Evolutionary conservation across 2,888 invertebrate genomes (phyloP), one percentile per base, ranked within the genome.

Genomic region (Antitype chi): DNA sequence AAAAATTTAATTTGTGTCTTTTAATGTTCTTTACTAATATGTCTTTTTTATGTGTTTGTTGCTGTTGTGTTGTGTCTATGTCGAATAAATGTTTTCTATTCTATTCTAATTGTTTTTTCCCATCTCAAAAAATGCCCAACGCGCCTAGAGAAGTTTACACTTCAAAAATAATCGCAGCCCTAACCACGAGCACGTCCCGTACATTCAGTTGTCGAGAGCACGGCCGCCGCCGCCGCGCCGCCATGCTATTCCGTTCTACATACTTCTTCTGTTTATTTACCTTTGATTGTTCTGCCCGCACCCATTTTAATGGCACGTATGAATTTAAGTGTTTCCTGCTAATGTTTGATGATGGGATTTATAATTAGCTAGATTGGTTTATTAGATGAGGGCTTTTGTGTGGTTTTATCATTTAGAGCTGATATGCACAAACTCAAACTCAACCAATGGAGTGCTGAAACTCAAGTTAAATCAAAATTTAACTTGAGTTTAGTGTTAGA

Each of bases 241-340:
- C 76, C 62, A 74, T 80, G 77, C 70, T 81, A 72, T 76, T 64
- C 66, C 66, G 74, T 49, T 28, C 87, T 79, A 80, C 69, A 81
- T 88, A 87, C 74, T 85, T 87, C 70, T 80, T 68, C 59, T 68
- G 78, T 85, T 83, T 83, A 85, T 82, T 85, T 86, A 78, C 78
- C 81, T 83, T 79, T 81, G 81, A 82, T 78, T 80, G 81, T 80
- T 78, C 68, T 69, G 52, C 74, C 74, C 74, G 55, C 76, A 59
- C 76, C 43, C 57, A 75, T 78, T 77, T 72, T 76, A 63, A 80
- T 78, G 49, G 63, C 69, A 79, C 69, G 70, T 62, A 77, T 82
- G 70, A 60, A 75, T 78, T 77, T 75, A 77, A 85, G 82, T 75
- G 66, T 70, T 82, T 87, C 80, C 85, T 78, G 73, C 68, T 85